phyloP scores from a whole-genome alignment of 1,140 invertebrate species.

The Bombus vancouverensis region DNA sequence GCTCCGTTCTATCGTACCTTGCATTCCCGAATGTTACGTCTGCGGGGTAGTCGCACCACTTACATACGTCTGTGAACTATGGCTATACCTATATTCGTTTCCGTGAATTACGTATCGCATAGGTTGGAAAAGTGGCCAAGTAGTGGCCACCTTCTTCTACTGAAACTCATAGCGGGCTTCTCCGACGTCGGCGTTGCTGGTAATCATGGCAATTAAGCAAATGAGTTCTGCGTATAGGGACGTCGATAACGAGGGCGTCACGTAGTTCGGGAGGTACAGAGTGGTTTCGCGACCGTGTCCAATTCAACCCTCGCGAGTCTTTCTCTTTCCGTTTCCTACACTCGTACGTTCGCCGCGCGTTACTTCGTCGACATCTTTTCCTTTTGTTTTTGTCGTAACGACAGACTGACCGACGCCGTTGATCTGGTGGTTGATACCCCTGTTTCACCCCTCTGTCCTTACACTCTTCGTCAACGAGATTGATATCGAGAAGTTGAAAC shows the following conservation, averaged over 20 bases:
- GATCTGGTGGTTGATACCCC: conserved; percentile 1
- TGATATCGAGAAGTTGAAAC: conserved; percentile 39
- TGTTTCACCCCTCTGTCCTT: not conserved
- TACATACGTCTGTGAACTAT: not conserved
- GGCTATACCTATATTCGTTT: not conserved
- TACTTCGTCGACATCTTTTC: conserved; percentile 6
- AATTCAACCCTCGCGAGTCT: not conserved
- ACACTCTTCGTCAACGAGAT: not conserved
- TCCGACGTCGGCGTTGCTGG: conserved; percentile 22
- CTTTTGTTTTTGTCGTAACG: conserved; percentile 9
- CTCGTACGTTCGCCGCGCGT: not conserved
- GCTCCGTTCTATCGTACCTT: conserved; percentile 50
- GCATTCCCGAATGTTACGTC: conserved; percentile 59
- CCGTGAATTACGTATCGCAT: conserved; percentile 22
- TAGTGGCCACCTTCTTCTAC: not conserved
- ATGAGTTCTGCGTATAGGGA: conserved; percentile 67
- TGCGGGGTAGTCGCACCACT: not conserved
- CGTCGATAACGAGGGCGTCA: conserved; percentile 61
- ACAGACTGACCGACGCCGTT: conserved; percentile 20
- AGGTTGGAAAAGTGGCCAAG: conserved; percentile 1
- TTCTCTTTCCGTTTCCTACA: not conserved
- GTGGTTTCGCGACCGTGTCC: conserved; percentile 26
- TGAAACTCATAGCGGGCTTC: conserved; percentile 6
- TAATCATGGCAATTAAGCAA: conserved; percentile 71
- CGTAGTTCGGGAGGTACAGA: conserved; percentile 40